Base-by-base conservation (phyloP, 2,888 invertebrate genomes). In the Drosophila anomelani region DNA sequence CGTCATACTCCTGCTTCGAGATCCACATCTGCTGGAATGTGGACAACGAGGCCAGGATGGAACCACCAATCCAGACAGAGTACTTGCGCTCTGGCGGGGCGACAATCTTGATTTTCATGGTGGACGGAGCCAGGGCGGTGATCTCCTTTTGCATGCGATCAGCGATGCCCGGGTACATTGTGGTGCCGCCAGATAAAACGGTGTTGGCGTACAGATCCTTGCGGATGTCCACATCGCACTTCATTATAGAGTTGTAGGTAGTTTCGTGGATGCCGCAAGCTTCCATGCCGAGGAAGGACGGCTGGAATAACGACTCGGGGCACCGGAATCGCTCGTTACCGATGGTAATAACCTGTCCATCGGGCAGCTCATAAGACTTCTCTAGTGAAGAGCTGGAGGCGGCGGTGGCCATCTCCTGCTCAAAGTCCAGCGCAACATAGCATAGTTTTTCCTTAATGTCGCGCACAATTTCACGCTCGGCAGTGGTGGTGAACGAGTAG, bases 1-100 rank as follows among this genome's bases (percentile, higher is more conserved):
- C 98, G 93, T 98, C 98, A 94, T 98, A 98, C 93, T 98, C 98
- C 94, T 98, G 97, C 94, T 98, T 98, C 92, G 97, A 97, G 94
- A 97, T 97, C 97, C 97, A 97, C 97, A 97, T 97, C 94, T 97
- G 97, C 93, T 97, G 97, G 97, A 97, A 97, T 93, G 97, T 97
- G 88, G 97, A 97, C 81, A 97, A 94, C 81, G 97, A 97, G 75
- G 97, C 97, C 91, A 97, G 94, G 75, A 97, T 97, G 90, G 97
- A 97, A 75, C 97, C 97, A 91, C 97, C 97, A 94, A 97, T 97
- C 97, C 97, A 97, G 93, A 97, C 97, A 93, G 97, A 98, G 95
- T 97, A 97, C 94, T 97, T 97, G 94, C 97, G 96, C 94, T 97
- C 97, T 89, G 97, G 97, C 85, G 97, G 97, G 78, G 97, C 97